A percentile compares a stretch with the other conserved stretches of the same genome.
phyloP scores from a whole-genome alignment of 2,888 invertebrate genomes.

The Drosophila anomelani region DNA sequence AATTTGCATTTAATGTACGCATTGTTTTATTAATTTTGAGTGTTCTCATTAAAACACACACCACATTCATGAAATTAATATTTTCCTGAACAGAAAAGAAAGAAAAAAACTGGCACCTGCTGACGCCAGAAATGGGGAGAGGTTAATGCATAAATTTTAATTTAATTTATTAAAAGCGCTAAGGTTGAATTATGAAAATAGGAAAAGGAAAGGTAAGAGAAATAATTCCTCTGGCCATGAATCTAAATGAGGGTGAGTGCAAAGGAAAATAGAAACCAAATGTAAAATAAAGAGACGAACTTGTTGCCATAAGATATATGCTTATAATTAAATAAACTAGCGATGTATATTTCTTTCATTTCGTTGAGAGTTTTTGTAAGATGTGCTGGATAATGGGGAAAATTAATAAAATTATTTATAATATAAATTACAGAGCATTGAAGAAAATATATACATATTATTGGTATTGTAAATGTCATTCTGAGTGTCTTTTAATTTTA shows the following conservation, averaged over 20 bases:
- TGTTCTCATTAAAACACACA: constrained; percentile 70
- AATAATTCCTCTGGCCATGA: constrained; percentile 4
- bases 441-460: no score
- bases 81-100: constrained; percentile 14
- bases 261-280: background rate
- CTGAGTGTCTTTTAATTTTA: no score
- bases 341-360: background rate
- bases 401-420: background rate
- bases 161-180: constrained; percentile 24
- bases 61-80: constrained; percentile 57
- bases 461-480: no score
- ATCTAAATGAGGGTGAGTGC: constrained; percentile 7
- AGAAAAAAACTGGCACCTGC: constrained; percentile 18
- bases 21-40: constrained; percentile 80
- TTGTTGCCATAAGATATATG: background rate
- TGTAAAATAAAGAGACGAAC: constrained; percentile 16
- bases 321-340: background rate
- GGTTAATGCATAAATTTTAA: constrained; percentile 21
- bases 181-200: constrained; percentile 12
- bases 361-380: background rate
- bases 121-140: constrained; percentile 1
- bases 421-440: no score
- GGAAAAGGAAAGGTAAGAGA: constrained; percentile 1
- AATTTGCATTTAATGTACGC: constrained; percentile 77
- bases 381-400: background rate